Conservation (phyloP, 2,888 invertebrate species). For the Melieria omissa region DNA sequence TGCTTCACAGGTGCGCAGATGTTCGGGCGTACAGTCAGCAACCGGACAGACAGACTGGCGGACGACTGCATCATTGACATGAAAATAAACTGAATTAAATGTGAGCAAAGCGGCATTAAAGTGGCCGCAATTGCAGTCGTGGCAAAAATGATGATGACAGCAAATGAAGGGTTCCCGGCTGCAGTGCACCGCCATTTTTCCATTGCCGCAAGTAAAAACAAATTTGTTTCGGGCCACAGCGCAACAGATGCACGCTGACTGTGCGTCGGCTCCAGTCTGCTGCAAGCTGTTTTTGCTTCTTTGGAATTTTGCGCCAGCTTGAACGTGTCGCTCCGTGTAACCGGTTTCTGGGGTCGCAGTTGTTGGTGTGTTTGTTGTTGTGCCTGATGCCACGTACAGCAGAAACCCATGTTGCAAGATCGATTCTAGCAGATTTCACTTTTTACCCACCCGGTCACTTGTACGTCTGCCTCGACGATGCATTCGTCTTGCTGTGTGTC, state of each 20-base stretch:
- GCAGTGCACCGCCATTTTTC: no score
- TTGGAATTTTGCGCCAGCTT: not conserved
- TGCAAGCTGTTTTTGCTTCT: not conserved
- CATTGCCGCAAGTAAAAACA: no score
- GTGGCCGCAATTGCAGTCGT: conserved; percentile 18
- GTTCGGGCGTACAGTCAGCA: not conserved
- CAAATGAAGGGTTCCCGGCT: conserved; percentile 19
- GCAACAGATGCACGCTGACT: conserved; percentile 21
- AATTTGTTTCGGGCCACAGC: not conserved
- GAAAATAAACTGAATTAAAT: conserved; percentile 22
- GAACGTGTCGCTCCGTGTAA: not conserved
- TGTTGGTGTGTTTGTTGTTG: conserved; percentile 1
- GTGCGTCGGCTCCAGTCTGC: conserved; percentile 1
- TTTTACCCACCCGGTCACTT: conserved; percentile 23
- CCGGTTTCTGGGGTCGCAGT: conserved; percentile 5
- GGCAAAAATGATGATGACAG: conserved; percentile 32
- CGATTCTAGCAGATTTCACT: conserved; percentile 33
- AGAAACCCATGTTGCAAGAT: conserved; percentile 34
- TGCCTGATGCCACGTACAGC: not conserved
- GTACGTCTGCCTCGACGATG: no score
- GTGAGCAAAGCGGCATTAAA: conserved; percentile 22
- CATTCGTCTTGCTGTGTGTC: no score
- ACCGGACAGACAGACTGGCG: conserved; percentile 24
- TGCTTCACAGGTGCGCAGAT: conserved; percentile 32
- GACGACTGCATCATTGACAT: conserved; percentile 5